A percentile compares a stretch with the other conserved stretches of the same genome.
Evolutionary conservation across 2,797 vertebrate species (phyloP).

Genomic region (Nannoperca australis): DNA sequence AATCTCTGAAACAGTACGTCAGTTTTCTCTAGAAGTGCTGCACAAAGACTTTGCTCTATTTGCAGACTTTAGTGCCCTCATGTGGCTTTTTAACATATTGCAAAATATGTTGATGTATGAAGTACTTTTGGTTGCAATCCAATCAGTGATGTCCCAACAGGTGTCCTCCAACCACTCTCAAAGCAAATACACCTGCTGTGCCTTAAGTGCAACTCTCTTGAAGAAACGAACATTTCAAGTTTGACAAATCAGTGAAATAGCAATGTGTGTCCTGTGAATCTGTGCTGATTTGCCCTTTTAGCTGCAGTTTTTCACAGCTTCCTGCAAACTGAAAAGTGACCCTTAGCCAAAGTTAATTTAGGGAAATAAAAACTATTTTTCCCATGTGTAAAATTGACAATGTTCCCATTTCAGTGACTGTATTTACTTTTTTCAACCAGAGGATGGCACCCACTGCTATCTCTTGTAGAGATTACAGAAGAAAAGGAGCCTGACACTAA

Average conservation of each 20-base stretch:
- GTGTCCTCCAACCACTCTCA: background rate
- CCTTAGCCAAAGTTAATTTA: background rate
- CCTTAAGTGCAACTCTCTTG: background rate
- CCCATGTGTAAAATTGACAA: no score
- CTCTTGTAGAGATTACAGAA: background rate
- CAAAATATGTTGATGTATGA: background rate
- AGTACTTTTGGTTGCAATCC: background rate
- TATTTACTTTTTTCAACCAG: constrained; percentile 50
- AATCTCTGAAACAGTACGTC: background rate
- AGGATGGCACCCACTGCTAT: constrained; percentile 47
- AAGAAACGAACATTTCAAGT: background rate
- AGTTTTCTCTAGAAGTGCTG: background rate
- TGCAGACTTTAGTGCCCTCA: constrained; percentile 51
- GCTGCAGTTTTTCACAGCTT: background rate
- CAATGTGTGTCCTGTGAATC: background rate
- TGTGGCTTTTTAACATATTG: constrained; percentile 47
- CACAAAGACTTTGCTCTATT: background rate
- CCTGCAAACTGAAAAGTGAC: background rate
- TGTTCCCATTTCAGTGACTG: constrained; percentile 12
- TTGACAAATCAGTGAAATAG: background rate
- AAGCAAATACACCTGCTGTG: background rate
- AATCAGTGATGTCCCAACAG: background rate
- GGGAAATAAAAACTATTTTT: background rate
- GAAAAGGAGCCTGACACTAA: background rate
- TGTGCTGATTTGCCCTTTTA: background rate